phyloP scores from a whole-genome alignment of 2,888 invertebrate genomes.

The Chrysomela aeneicollis region DNA sequence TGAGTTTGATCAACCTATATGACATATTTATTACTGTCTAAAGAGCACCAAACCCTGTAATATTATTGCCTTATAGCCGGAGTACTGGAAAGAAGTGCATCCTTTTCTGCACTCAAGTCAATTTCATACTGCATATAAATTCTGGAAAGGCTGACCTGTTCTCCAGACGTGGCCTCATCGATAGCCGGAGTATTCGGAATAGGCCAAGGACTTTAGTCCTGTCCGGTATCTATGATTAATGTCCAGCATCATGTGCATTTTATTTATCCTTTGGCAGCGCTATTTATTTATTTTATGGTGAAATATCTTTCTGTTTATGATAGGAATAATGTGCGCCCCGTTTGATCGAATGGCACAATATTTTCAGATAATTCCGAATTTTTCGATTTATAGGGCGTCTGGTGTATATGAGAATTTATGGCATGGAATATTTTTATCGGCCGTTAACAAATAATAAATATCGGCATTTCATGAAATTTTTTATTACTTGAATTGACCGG shows the following conservation, averaged over 20 bases:
- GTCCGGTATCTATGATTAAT: slow-evolving; percentile 26
- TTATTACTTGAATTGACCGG: background rate
- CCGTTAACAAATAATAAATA: slow-evolving; percentile 3
- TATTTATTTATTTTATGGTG: slow-evolving; percentile 38
- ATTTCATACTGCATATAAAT: slow-evolving; percentile 9
- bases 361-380: slow-evolving; percentile 36
- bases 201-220: slow-evolving; percentile 16
- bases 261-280: slow-evolving; percentile 32
- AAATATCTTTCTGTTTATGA: slow-evolving; percentile 41
- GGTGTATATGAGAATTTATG: slow-evolving; percentile 29
- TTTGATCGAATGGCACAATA: slow-evolving; percentile 30
- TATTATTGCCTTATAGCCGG: too few relatives aligned
- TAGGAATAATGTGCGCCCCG: slow-evolving; percentile 29
- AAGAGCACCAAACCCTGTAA: too few relatives aligned
- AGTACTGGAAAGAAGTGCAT: background rate
- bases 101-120: background rate
- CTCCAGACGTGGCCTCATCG: slow-evolving; percentile 19
- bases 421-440: slow-evolving; percentile 23
- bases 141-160: slow-evolving; percentile 1
- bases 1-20: too few relatives aligned
- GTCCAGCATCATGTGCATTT: slow-evolving; percentile 35
- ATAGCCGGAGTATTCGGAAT: slow-evolving; percentile 12
- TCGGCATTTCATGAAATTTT: background rate
- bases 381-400: slow-evolving; percentile 32
- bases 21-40: too few relatives aligned